Percentiles rank a stretch among this genome's conserved stretches.
These are phyloP conservation scores for Nephrotoma flavescens DNA, from an alignment of 2,888 invertebrate species.

Conservation along the genomic window DNA sequence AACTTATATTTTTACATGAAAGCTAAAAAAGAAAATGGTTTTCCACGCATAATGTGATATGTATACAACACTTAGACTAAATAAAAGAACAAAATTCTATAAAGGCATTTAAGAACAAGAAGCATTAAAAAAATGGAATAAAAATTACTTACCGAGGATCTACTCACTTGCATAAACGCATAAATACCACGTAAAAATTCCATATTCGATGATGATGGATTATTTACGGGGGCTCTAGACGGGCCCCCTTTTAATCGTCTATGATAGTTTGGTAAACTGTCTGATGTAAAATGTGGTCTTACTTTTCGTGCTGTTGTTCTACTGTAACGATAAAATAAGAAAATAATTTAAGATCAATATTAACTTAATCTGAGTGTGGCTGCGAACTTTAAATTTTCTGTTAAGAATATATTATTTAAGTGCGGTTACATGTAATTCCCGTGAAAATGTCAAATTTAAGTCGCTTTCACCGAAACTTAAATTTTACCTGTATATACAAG, in stretches of 20 bases:
- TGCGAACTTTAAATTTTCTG: not conserved
- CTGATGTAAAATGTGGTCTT: constrained; percentile 32
- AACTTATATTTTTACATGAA: no score
- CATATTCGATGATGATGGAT: constrained; percentile 22
- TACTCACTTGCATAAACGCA: constrained; percentile 38
- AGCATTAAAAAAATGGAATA: not conserved
- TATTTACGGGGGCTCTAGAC: constrained; percentile 10
- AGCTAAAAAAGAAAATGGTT: no score
- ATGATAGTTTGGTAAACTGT: constrained; percentile 32
- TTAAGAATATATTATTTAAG: not conserved
- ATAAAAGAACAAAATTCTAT: not conserved
- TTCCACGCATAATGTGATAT: not conserved
- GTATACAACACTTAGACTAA: not conserved
- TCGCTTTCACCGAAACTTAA: not conserved
- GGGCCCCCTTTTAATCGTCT: constrained; percentile 27
- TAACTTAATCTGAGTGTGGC: not conserved
- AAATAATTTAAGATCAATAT: not conserved
- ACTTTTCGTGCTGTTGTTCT: constrained; percentile 31
- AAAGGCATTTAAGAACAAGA: no score
- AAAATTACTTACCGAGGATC: constrained; percentile 34
- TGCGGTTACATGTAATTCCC: not conserved
- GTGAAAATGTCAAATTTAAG: not conserved
- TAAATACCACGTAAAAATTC: constrained; percentile 36
- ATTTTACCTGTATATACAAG: not conserved
- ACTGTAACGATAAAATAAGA: constrained; percentile 2